Evolutionary conservation across 2,113 vertebrate genomes (phyloP), one percentile per base, ranked within the genome.

Genomic region (Mastomys coucha): DNA sequence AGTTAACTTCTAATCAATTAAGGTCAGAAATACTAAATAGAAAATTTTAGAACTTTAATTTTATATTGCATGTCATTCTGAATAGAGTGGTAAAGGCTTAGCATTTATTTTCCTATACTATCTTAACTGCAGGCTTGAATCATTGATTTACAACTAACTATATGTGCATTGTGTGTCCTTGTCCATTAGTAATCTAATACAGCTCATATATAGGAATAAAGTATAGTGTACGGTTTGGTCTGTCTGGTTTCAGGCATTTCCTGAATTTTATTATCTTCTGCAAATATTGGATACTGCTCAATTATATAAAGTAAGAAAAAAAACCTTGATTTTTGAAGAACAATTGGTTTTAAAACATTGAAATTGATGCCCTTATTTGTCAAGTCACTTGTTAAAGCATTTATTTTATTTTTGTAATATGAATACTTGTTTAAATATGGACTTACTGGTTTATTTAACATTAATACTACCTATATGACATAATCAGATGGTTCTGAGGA

Each of bases 271-370:
- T 11, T 36, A 26, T 76, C 5, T 22, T 28, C 24, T 53, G 7
- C 26, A 60, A 58, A 33, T 82, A 26, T 24, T 36, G 8, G 36
- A 19, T 26, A 42, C 33, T 31, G 31, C 77, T 65, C 2, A 67
- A 24, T 58, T 45, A 42, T 24, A 36, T 33, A 60, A 72, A 31
- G 51, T 75, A 67, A 67, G 45, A 65, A 26, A 56, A 7, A n/a
- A n/a, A n/a, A n/a, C n/a, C 58, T 6, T 42, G 5, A 81, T 31
- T 56, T 81, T 24, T 60, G 36, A 26, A 67, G 56, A 94, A 36
- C 56, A 94, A 51, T 90, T 75, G 42, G 17, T 88, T 67, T 42
- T 80, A 92, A 39, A 73, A 84, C 67, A 33, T 89, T n/a, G 13
- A 69, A 95, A 76, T 6, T 42, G 33, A n/a, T 19, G 5, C 88